Conservation (phyloP, 1,140 invertebrate species). For the Agrypnia vestita region DNA sequence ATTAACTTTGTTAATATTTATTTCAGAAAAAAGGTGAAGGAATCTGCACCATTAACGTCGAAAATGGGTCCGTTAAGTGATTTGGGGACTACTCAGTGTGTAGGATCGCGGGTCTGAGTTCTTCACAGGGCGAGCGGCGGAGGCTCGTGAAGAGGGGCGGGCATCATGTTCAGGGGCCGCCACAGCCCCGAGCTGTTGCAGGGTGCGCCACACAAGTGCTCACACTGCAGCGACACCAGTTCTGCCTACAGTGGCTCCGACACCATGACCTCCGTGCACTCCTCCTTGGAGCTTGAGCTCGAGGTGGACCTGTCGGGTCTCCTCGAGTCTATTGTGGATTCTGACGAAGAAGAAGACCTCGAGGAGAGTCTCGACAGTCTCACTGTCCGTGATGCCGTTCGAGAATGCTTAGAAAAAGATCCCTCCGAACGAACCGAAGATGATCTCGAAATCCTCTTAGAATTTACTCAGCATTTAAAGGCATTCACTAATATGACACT, state of each 20-base stretch:
- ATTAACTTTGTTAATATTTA: too few relatives aligned
- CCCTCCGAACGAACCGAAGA: conserved; percentile 94
- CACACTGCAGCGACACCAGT: conserved; percentile 94
- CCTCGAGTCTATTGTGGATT: conserved; percentile 95
- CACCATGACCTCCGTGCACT: conserved; percentile 94
- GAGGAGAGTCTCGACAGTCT: conserved; percentile 94
- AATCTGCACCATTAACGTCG: too few relatives aligned
- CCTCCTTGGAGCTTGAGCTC: conserved; percentile 87
- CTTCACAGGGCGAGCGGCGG: too few relatives aligned
- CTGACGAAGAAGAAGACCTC: conserved; percentile 94
- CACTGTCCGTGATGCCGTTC: conserved; percentile 92
- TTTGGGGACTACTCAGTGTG: too few relatives aligned
- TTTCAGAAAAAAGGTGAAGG: too few relatives aligned
- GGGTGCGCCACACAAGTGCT: conserved; percentile 89
- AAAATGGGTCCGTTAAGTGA: too few relatives aligned
- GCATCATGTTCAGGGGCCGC: conserved; percentile 74
- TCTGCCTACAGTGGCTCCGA: conserved; percentile 96
- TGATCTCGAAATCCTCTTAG: conserved; percentile 95
- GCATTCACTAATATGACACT: conserved; percentile 95
- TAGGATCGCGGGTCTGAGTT: too few relatives aligned
- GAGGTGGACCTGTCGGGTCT: conserved; percentile 94
- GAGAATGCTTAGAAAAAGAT: conserved; percentile 98
- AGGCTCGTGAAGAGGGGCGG: conserved; percentile 57
- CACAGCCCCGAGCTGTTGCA: conserved; percentile 81
- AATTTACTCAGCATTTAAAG: conserved; percentile 97